phyloP scores from a whole-genome alignment of 2,888 invertebrate genomes.

The Trissolcus japonicus region DNA sequence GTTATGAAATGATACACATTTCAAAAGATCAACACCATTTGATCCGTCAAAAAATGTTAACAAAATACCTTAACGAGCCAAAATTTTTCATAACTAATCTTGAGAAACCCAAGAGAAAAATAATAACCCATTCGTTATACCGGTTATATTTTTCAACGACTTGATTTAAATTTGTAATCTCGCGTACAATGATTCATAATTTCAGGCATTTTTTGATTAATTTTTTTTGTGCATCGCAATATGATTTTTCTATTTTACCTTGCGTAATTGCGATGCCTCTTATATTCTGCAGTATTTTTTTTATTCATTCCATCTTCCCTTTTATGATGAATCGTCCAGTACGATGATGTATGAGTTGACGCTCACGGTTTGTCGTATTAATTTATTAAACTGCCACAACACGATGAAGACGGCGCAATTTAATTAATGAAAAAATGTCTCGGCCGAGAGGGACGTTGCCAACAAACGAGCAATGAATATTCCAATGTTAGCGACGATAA shows the following conservation, averaged over 20 bases:
- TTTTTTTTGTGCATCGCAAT: slow-evolving; percentile 2
- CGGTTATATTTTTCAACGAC: too few relatives aligned
- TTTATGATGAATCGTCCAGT: slow-evolving; percentile 48
- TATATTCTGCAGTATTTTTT: not conserved
- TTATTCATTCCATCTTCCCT: slow-evolving; percentile 1
- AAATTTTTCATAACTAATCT: too few relatives aligned
- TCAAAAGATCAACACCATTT: too few relatives aligned
- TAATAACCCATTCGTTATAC: too few relatives aligned
- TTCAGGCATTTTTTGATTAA: not conserved
- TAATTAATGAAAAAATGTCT: slow-evolving; percentile 47
- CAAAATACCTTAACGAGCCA: too few relatives aligned
- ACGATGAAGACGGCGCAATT: slow-evolving; percentile 33
- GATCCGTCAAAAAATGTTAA: too few relatives aligned
- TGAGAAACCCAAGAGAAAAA: too few relatives aligned
- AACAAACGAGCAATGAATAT: slow-evolving; percentile 16
- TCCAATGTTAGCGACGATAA: slow-evolving; percentile 16
- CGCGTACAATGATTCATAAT: too few relatives aligned
- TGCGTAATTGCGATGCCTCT: slow-evolving; percentile 5
- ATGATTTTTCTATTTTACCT: slow-evolving; percentile 5
- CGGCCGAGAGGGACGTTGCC: not conserved
- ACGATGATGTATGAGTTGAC: slow-evolving; percentile 52
- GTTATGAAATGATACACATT: too few relatives aligned
- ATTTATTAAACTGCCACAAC: slow-evolving; percentile 52
- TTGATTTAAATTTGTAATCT: too few relatives aligned
- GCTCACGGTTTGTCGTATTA: slow-evolving; percentile 46